Evolutionary conservation across 2,113 vertebrate species (phyloP).

Genomic region (Acanthochromis polyacanthus): DNA sequence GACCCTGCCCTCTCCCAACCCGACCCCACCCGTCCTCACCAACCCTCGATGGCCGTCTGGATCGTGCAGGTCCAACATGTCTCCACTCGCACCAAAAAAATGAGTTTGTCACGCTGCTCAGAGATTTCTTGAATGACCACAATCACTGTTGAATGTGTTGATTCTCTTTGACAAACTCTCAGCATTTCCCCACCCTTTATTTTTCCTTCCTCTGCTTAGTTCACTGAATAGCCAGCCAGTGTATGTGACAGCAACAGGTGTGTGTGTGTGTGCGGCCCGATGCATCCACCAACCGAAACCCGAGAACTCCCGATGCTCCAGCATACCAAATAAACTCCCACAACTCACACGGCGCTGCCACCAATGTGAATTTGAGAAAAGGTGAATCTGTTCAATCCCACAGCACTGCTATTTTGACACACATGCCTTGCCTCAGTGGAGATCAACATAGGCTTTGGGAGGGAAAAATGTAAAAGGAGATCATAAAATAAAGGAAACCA

Average conservation of each 20-base stretch:
- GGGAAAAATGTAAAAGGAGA: background rate
- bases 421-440: conserved; percentile 67
- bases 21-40: conserved; percentile 32
- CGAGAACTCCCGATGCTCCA: conserved; percentile 78
- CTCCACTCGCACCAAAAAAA: background rate
- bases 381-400: conserved; percentile 81
- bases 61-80: conserved; percentile 8
- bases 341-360: conserved; percentile 71
- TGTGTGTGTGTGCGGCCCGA: conserved; percentile 41
- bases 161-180: background rate
- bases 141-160: background rate
- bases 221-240: background rate
- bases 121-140: background rate
- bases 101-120: conserved; percentile 3
- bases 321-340: conserved; percentile 82
- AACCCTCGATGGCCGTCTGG: background rate
- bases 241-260: background rate
- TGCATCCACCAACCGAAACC: conserved; percentile 78
- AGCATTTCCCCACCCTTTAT: background rate
- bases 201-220: conserved; percentile 2
- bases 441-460: conserved; percentile 12
- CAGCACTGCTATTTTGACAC: conserved; percentile 80
- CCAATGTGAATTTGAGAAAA: conserved; percentile 86
- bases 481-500: conserved; percentile 27
- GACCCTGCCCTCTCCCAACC: conserved; percentile 66